Conservation (phyloP, 2,797 vertebrate genomes). For the Psittacula echo region DNA sequence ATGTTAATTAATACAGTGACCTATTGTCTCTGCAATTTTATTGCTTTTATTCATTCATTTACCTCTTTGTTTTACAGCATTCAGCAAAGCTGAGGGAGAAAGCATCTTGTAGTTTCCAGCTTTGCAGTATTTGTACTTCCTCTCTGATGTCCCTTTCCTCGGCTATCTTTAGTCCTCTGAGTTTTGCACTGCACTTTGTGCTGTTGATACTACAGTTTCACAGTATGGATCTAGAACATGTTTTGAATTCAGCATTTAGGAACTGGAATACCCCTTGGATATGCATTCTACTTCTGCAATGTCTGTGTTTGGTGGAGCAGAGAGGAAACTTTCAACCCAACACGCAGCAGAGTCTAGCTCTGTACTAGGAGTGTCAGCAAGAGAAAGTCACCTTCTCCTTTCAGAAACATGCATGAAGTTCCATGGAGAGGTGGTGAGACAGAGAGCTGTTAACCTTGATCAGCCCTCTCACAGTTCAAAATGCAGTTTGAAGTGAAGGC, state of each 20-base stretch:
- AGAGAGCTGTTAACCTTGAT: neutral
- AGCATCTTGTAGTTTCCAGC: neutral
- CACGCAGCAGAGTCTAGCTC: neutral
- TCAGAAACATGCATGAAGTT: neutral
- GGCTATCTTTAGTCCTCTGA: neutral
- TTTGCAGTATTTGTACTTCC: neutral
- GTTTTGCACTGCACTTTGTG: neutral
- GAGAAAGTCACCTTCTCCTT: neutral
- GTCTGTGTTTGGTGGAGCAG: neutral
- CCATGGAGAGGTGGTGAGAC: neutral
- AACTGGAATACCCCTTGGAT: neutral
- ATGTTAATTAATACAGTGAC: constrained; percentile 36
- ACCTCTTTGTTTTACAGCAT: neutral
- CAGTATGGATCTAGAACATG: neutral
- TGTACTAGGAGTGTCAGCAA: neutral
- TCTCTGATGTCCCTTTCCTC: neutral
- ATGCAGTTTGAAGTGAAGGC: neutral
- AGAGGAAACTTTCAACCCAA: neutral
- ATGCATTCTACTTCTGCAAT: neutral
- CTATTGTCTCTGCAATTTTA: neutral
- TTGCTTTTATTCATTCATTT: neutral
- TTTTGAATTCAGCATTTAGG: neutral
- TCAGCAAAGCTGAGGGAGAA: neutral
- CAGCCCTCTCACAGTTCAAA: neutral
- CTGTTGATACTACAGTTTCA: neutral